Percentiles rank a stretch among this genome's conserved stretches.
Evolutionary conservation across 2,113 vertebrate genomes (phyloP).

Genomic region (Zapornia atra): DNA sequence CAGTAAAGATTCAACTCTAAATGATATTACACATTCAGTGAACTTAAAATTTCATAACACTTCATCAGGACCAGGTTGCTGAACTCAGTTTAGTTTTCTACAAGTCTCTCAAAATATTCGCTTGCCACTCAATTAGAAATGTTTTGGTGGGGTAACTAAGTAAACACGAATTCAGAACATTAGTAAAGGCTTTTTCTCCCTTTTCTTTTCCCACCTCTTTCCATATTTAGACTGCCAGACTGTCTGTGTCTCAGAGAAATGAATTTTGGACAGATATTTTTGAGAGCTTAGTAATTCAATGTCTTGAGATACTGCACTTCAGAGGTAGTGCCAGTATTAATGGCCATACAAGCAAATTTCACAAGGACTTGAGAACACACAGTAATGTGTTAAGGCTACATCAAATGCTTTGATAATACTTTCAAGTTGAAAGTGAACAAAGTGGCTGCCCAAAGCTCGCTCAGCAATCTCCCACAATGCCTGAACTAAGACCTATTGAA

Average conservation of each 20-base stretch:
- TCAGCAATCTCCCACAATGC: not conserved
- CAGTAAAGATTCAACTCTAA: not conserved
- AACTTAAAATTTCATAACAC: not conserved
- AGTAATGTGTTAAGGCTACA: not conserved
- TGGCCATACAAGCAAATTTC: not conserved
- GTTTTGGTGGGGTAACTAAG: conserved; percentile 49
- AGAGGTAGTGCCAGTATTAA: not conserved
- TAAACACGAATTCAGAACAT: not conserved
- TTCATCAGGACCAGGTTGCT: not conserved
- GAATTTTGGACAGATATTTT: not conserved
- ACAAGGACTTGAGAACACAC: not conserved
- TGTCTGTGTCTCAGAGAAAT: conserved; percentile 6
- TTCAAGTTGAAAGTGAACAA: not conserved
- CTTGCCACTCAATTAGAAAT: conserved; percentile 38
- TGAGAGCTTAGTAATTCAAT: not conserved
- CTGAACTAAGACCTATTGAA: not conserved
- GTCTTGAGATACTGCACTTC: not conserved
- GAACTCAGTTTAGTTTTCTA: not conserved
- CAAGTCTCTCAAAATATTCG: not conserved
- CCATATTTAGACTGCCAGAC: conserved; percentile 37
- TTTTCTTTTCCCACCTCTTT: not conserved
- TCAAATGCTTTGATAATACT: not conserved
- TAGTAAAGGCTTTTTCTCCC: not conserved
- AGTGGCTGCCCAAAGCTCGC: not conserved
- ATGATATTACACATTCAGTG: not conserved